Base-by-base conservation (phyloP, 1,140 invertebrate genomes). In the Ceratosolen solmsi region DNA sequence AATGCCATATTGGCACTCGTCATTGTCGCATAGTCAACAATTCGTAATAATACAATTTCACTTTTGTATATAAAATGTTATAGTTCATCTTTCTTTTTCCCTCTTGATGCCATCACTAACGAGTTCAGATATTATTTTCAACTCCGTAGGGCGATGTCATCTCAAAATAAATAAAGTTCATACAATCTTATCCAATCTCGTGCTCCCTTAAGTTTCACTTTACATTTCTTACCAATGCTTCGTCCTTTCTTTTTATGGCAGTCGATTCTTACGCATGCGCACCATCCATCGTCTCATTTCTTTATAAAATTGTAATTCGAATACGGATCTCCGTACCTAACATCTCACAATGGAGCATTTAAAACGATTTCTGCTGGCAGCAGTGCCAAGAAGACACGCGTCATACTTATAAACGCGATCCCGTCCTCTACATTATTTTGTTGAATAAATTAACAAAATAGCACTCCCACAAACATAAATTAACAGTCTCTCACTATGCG, bases 291-390 rank as follows among this genome's bases (percentile, higher is more conserved):
- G 17, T 38, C 63, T 68, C 63, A 22, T 86, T 87, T 89, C 88
- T 90, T 90, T 87, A 90, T 89, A 90, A 90, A 89, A 88, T 89
- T 87, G 90, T 91, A 91, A 91, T 89, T 91, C 89, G 89, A 84
- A 85, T 85, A 85, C 86, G 82, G 87, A 20, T 36, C n/a, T 87
- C 86, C 86, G 82, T 83, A 86, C 15, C 25, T 51, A 86, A 83
- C 88, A 88, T 90, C 88, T 87, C 89, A 88, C 88, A 87, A 87
- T 87, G 89, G 90, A 91, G 91, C 89, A 91, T 91, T 91, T 90
- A 91, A 91, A 91, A 91, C 89, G 89, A 90, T 91, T 91, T 91
- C 89, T 89, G 87, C 90, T 90, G 89, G 90, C 90, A 90, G 85
- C 88, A 85, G 87, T 90, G 89, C 90, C 90, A 91, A 91, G 89